Percentiles rank a stretch among this genome's conserved stretches.
Evolutionary conservation across 2,888 invertebrate genomes (phyloP).

Genomic region (Dilophus febrilis): DNA sequence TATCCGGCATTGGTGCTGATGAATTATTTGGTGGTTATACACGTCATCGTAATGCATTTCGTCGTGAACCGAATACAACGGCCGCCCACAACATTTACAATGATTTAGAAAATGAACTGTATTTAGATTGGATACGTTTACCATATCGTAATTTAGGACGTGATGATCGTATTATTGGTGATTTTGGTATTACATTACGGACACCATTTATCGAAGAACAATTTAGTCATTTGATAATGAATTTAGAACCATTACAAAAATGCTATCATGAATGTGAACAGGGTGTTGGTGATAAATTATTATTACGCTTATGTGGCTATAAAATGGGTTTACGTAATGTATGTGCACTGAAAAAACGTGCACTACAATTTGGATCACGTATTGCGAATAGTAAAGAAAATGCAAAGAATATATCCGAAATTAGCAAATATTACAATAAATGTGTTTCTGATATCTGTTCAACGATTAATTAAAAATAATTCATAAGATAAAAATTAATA

Average conservation of each 20-base stretch:
- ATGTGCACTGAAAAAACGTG: conserved; percentile 67
- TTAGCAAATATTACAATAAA: too few relatives aligned
- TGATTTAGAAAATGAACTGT: conserved; percentile 43
- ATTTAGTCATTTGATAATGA: conserved; percentile 43
- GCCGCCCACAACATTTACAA: conserved; percentile 22
- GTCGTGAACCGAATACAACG: conserved; percentile 20
- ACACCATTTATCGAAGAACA: conserved; percentile 65
- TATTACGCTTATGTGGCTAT: conserved; percentile 58
- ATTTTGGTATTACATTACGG: conserved; percentile 71
- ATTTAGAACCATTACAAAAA: conserved; percentile 44
- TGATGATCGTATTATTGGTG: conserved; percentile 83
- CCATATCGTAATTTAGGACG: conserved; percentile 82
- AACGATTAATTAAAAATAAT: too few relatives aligned
- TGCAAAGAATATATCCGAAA: conserved; percentile 56
- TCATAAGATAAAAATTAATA: too few relatives aligned
- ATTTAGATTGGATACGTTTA: conserved; percentile 69
- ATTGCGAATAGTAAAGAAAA: conserved; percentile 86
- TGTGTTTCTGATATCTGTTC: too few relatives aligned
- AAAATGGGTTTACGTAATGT: conserved; percentile 45
- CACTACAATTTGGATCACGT: conserved; percentile 92
- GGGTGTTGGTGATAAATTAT: conserved; percentile 85
- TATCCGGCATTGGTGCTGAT: conserved; percentile 92
- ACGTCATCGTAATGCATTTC: conserved; percentile 61
- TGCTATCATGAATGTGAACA: conserved; percentile 32
- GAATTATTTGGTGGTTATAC: conserved; percentile 92